These are phyloP conservation scores for Eupithecia insigniata DNA, from an alignment of 2,888 invertebrate genomes.

Conservation along the genomic window DNA sequence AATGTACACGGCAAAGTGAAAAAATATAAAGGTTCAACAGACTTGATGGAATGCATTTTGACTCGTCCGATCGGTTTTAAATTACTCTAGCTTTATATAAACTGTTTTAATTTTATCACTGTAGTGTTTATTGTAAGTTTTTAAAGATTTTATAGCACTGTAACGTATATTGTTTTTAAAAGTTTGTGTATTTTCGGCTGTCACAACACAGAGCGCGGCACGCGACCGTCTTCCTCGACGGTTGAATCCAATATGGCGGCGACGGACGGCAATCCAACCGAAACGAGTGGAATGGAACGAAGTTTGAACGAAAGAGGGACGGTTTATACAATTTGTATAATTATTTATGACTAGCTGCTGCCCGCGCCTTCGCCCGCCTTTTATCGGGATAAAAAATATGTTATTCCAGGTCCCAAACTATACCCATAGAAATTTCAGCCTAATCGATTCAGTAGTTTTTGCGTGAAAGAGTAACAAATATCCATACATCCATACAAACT, in stretches of 20 bases:
- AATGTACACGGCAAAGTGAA: conserved; percentile 69
- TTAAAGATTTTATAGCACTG: conserved; percentile 50
- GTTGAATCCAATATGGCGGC: conserved; percentile 77
- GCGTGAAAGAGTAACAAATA: no score
- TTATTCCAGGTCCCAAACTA: no score
- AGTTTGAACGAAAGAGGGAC: conserved; percentile 45
- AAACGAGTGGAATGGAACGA: conserved; percentile 30
- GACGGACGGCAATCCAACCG: conserved; percentile 35
- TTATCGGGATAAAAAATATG: no score
- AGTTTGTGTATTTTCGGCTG: conserved; percentile 73
- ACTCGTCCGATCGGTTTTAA: conserved; percentile 60
- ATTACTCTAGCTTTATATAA: conserved; percentile 40
- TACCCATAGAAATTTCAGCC: no score
- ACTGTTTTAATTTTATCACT: conserved; percentile 51
- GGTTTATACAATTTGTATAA: conserved; percentile 3
- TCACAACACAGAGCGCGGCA: conserved; percentile 66
- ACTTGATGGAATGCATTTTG: conserved; percentile 81
- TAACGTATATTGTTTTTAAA: conserved; percentile 62
- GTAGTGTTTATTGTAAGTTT: conserved; percentile 54
- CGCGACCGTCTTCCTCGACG: conserved; percentile 59
- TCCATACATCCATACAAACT: no score
- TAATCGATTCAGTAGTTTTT: no score
- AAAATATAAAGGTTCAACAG: conserved; percentile 81
- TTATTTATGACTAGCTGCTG: no score
- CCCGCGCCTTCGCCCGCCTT: no score